Base-by-base conservation (phyloP, 2,113 vertebrate genomes). In the Xenopus borealis region DNA sequence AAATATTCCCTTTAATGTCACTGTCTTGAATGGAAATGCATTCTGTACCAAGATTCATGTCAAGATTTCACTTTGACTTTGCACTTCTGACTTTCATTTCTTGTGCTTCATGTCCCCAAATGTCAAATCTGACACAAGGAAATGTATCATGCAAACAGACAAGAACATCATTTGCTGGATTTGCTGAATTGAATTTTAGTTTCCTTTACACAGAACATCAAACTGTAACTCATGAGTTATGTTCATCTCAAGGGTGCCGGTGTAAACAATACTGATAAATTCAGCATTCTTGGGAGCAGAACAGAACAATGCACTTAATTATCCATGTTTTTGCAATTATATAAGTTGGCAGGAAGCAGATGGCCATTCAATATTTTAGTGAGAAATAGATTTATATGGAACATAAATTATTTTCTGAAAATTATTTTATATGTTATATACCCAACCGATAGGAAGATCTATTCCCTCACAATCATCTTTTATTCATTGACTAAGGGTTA, bases 261-360 rank as follows among this genome's bases (percentile, higher is more conserved):
- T 33, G 14, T 62, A 69, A 76, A 76, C 59, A 76, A 69, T 53
- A 19, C 73, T 76, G 66, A 69, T 69, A 55, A 76, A 76, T 63
- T 53, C 57, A 69, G 73, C 66, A 62, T 69, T 63, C 66, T 62
- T 53, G 45, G 69, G 47, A 63, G 50, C 50, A 66, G 52, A 76
- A 55, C 47, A 20, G 66, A 76, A 76, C 73, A 76, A 76, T 76
- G 69, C 58, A 76, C 61, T 77, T 69, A 77, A 77, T 70, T 77
- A 77, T 70, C 67, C 50, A 77, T 70, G 46, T 69, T 77, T 77
- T 64, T 69, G 30, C 57, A 77, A 76, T 69, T 69, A 76, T 69
- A 13, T 44, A 18, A 70, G 47, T 18, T 12, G 58, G 19, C 66
- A 64, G 58, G 50, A 77, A 77, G 67, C 74, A 77, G 67, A 70